Evolutionary conservation across 2,888 invertebrate genomes (phyloP).

Genomic region (Hyles lineata): DNA sequence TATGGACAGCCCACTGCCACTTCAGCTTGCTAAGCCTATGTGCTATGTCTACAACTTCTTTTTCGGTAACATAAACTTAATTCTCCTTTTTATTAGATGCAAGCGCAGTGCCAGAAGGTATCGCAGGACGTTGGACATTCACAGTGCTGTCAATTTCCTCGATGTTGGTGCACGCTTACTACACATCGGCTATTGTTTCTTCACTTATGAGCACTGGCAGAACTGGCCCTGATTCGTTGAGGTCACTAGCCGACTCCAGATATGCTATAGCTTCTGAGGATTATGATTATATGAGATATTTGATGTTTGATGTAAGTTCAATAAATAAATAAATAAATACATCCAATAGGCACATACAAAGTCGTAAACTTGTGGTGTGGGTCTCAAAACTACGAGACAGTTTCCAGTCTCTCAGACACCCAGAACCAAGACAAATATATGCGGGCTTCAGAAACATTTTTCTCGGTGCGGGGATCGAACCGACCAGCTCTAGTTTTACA

Average conservation of each 20-base stretch:
- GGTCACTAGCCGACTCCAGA: constrained; percentile 66
- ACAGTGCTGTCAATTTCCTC: constrained; percentile 66
- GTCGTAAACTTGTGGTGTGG: too few relatives aligned
- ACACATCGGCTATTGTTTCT: constrained; percentile 75
- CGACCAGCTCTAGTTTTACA: too few relatives aligned
- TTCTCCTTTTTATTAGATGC: constrained; percentile 57
- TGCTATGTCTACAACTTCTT: too few relatives aligned
- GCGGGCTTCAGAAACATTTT: too few relatives aligned
- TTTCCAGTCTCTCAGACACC: too few relatives aligned
- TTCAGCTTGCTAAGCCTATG: too few relatives aligned
- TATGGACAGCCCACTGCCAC: too few relatives aligned
- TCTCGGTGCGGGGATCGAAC: too few relatives aligned
- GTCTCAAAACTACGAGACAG: too few relatives aligned
- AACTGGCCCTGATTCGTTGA: constrained; percentile 61
- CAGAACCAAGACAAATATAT: too few relatives aligned
- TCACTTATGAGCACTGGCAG: constrained; percentile 69
- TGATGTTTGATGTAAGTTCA: constrained; percentile 71
- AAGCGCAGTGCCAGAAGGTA: constrained; percentile 66
- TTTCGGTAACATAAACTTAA: not conserved
- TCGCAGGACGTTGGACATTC: constrained; percentile 70
- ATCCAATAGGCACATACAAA: too few relatives aligned
- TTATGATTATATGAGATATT: constrained; percentile 64
- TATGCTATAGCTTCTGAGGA: constrained; percentile 71
- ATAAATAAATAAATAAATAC: too few relatives aligned
- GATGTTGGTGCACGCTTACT: constrained; percentile 76